Evolutionary conservation across 2,888 invertebrate genomes (phyloP).

Genomic region (Mongoloraphidia duomilia): DNA sequence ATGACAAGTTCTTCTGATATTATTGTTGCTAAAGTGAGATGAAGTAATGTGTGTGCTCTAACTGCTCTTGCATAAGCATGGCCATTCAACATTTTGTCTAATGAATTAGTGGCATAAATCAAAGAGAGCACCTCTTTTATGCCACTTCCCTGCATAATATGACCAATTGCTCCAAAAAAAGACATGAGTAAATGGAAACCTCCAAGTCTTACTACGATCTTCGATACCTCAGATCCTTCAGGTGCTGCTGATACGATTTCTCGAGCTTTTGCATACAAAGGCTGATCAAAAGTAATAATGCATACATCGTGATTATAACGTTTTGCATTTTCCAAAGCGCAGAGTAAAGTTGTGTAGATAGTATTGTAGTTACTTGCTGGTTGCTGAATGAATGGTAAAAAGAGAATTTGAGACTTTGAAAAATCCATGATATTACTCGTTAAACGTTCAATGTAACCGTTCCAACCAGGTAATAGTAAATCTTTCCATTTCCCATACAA

Average conservation of each 20-base stretch:
- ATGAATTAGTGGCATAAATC: no score
- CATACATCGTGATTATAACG: constrained; percentile 12
- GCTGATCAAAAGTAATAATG: constrained; percentile 19
- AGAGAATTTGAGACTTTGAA: constrained; percentile 11
- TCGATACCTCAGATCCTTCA: constrained; percentile 20
- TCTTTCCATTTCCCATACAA: constrained; percentile 19
- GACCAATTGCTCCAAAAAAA: constrained; percentile 23
- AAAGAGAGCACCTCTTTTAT: no score
- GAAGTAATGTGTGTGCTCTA: no score
- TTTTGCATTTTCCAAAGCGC: constrained; percentile 13
- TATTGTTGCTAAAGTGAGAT: no score
- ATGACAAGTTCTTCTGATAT: no score
- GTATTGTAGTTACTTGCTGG: constrained; percentile 14
- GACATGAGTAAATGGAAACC: constrained; percentile 23
- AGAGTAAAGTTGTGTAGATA: constrained; percentile 13
- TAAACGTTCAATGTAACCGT: constrained; percentile 15
- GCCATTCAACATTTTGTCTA: no score
- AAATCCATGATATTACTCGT: constrained; percentile 10
- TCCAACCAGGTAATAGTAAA: constrained; percentile 18
- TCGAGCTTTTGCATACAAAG: no score
- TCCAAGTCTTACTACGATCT: constrained; percentile 19
- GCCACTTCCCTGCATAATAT: constrained; percentile 27
- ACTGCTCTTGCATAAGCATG: no score
- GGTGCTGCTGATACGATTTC: constrained; percentile 16
- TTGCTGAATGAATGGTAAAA: constrained; percentile 10